phyloP scores from a whole-genome alignment of 1,140 invertebrate species.

The Pseudomyrmex sp. region DNA sequence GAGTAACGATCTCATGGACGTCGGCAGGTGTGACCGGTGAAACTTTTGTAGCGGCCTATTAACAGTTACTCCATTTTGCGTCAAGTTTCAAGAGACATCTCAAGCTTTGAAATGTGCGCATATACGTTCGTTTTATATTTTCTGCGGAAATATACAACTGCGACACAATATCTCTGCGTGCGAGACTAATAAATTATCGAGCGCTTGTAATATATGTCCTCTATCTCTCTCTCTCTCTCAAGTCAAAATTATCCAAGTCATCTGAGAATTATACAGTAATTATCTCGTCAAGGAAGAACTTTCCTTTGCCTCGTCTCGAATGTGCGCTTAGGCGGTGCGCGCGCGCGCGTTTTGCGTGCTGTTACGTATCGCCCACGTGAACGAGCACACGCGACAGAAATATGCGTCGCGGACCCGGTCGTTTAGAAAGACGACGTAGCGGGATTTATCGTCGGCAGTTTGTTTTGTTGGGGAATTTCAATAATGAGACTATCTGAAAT shows the following conservation, averaged over 20 bases:
- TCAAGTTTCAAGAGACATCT: neutral
- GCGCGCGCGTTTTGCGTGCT: conserved; percentile 7
- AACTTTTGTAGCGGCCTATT: conserved; percentile 62
- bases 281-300: conserved; percentile 9
- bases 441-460: conserved; percentile 48
- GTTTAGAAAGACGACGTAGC: conserved; percentile 38
- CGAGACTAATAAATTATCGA: conserved; percentile 29
- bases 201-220: neutral
- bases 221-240: neutral
- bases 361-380: conserved; percentile 17
- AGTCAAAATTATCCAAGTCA: conserved; percentile 40
- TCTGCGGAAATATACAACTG: neutral
- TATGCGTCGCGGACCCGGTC: conserved; percentile 35
- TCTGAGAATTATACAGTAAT: conserved; percentile 19
- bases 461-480: conserved; percentile 49
- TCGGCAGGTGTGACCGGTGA: conserved; percentile 63
- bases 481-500: conserved; percentile 60
- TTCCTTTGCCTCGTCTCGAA: conserved; percentile 44
- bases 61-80: conserved; percentile 49
- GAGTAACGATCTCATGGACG: conserved; percentile 45
- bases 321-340: neutral
- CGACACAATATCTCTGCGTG: neutral
- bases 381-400: conserved; percentile 31
- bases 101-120: neutral
- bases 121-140: neutral